Conservation (phyloP, 2,888 invertebrate species). For the Tinea semifulvella region DNA sequence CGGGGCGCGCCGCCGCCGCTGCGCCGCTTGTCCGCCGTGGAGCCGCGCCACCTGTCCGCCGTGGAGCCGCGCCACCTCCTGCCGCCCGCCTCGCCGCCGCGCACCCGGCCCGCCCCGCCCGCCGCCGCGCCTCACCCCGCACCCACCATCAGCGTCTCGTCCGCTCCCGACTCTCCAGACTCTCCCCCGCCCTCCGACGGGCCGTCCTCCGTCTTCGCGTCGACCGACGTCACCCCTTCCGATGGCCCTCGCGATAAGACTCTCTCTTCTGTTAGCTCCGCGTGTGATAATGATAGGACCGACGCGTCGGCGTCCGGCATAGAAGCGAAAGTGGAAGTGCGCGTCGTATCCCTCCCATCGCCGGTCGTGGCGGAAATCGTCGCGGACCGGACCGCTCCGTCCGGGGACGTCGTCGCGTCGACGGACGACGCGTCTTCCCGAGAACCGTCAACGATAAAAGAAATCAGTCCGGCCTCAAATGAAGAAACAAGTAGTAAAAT, state of each 20-base stretch:
- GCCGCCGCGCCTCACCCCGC: conserved; percentile 45
- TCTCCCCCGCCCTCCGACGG: conserved; percentile 49
- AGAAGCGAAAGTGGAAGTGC: conserved; percentile 4
- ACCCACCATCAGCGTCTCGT: conserved; percentile 77
- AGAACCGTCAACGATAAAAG: conserved; percentile 37
- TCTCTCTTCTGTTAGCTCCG: conserved; percentile 18
- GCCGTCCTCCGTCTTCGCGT: conserved; percentile 56
- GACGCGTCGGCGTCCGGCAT: background rate
- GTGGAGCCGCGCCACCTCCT: conserved; percentile 68
- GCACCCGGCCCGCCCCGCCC: conserved; percentile 40
- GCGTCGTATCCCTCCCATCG: conserved; percentile 8
- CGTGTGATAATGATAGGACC: conserved; percentile 9
- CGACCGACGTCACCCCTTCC: conserved; percentile 41
- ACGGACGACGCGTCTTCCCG: conserved; percentile 24
- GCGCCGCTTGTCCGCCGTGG: conserved; percentile 55
- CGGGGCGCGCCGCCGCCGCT: conserved; percentile 57
- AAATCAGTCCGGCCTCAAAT: conserved; percentile 34
- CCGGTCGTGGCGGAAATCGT: conserved; percentile 23
- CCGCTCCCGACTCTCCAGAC: conserved; percentile 67
- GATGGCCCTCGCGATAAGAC: conserved; percentile 20
- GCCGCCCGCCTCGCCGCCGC: conserved; percentile 54
- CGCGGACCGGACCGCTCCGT: conserved; percentile 13
- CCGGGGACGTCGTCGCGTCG: conserved; percentile 27
- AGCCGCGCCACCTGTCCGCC: conserved; percentile 66
- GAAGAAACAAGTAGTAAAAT: conserved; percentile 26